These are phyloP conservation scores for Druceiella hillmani DNA, from an alignment of 2,888 invertebrate species.

Conservation along the genomic window DNA sequence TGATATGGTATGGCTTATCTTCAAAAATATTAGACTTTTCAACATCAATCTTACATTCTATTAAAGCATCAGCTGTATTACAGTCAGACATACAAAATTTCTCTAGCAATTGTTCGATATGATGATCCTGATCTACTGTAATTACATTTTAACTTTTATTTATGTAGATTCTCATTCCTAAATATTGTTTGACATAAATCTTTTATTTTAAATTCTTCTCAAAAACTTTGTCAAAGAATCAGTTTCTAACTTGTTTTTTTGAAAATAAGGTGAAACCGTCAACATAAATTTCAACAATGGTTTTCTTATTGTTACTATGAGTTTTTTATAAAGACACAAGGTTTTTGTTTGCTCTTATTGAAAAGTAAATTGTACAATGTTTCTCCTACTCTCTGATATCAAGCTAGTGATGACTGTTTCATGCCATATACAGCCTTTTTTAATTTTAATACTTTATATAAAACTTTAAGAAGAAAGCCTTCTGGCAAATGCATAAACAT, in stretches of 20 bases:
- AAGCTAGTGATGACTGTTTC: conserved; percentile 3
- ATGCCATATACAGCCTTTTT: conserved; percentile 4
- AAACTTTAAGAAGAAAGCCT: no score
- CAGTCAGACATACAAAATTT: no score
- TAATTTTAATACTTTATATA: no score
- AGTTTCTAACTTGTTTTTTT: conserved; percentile 3
- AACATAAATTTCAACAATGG: conserved; percentile 5
- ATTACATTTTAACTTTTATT: no score
- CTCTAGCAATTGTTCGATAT: no score
- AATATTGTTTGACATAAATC: no score
- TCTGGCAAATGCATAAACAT: no score
- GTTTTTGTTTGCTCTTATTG: conserved; percentile 3
- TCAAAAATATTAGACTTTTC: conserved; percentile 6
- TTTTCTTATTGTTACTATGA: not conserved
- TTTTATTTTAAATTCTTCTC: no score
- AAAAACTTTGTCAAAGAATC: no score
- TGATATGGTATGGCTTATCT: conserved; percentile 6
- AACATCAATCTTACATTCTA: conserved; percentile 8
- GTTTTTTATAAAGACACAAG: conserved; percentile 7
- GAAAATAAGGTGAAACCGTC: conserved; percentile 9
- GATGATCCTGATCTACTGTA: no score
- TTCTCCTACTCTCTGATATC: conserved; percentile 2
- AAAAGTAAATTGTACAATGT: no score
- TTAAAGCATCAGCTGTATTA: conserved; percentile 7
- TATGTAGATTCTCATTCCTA: no score